These are phyloP conservation scores for Urophycis tenuis DNA, from an alignment of 2,797 vertebrate species.

Conservation along the genomic window DNA sequence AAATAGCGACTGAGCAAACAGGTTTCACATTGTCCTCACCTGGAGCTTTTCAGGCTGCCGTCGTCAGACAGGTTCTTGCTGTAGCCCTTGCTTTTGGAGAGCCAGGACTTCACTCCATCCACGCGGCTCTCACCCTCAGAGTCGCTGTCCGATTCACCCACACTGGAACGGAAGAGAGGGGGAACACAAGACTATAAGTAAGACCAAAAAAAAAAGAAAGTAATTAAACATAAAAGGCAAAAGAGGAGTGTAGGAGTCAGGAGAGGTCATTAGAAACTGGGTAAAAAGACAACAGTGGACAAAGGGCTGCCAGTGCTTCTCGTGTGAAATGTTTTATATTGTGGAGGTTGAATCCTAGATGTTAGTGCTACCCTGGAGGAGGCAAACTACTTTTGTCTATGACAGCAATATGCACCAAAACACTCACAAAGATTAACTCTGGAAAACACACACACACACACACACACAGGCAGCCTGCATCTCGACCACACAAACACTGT, in stretches of 20 bases:
- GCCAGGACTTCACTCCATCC: constrained; percentile 94
- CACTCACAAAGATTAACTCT: constrained; percentile 1
- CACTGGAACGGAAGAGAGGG: constrained; percentile 61
- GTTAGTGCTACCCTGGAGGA: background rate
- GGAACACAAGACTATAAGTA: constrained; percentile 31
- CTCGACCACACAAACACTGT: background rate
- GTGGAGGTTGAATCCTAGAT: background rate
- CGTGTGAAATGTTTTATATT: background rate
- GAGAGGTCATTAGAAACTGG: background rate
- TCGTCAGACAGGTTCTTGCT: constrained; percentile 90
- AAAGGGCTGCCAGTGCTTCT: background rate
- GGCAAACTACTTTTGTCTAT: background rate
- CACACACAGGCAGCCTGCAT: too few species aligned
- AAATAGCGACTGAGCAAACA: constrained; percentile 8
- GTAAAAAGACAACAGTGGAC: constrained; percentile 3
- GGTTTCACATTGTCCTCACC: constrained; percentile 69
- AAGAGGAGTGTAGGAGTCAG: constrained; percentile 7
- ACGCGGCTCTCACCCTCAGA: constrained; percentile 89
- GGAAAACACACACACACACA: background rate
- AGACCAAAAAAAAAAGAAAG: constrained; percentile 22
- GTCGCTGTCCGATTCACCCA: constrained; percentile 86
- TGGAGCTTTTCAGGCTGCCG: constrained; percentile 89
- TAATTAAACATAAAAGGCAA: background rate
- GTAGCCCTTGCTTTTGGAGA: constrained; percentile 92
- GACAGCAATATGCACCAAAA: constrained; percentile 5